phyloP scores from a whole-genome alignment of 2,888 invertebrate species.

The Rapana venosa region DNA sequence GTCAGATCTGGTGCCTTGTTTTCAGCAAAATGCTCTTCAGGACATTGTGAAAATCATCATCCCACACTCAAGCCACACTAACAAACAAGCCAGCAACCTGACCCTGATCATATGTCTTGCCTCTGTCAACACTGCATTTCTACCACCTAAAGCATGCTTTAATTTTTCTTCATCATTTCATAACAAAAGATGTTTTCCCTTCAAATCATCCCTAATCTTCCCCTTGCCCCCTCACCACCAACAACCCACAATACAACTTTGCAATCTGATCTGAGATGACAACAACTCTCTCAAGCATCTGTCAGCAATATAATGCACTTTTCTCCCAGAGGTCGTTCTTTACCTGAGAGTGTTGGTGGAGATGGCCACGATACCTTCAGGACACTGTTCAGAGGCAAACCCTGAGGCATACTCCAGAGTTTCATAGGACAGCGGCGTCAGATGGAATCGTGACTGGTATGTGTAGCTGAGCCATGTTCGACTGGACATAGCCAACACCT shows the following conservation, averaged over 20 bases:
- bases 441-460: conserved; percentile 93
- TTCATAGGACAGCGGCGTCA: conserved; percentile 97
- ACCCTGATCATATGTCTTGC: neutral
- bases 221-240: neutral
- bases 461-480: conserved; percentile 99
- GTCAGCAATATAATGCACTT: neutral
- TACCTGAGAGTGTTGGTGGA: conserved; percentile 94
- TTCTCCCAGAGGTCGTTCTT: neutral
- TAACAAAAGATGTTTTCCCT: neutral
- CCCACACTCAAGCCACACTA: neutral
- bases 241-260: neutral
- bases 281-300: too few species aligned
- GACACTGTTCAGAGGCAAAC: conserved; percentile 96
- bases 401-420: conserved; percentile 98
- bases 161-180: neutral
- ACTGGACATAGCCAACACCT: conserved; percentile 96
- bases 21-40: neutral
- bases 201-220: neutral
- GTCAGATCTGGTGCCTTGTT: conserved; percentile 40
- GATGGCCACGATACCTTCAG: conserved; percentile 99
- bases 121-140: neutral
- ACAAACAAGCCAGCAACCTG: too few species aligned
- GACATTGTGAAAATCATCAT: neutral
- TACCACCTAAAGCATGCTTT: too few species aligned
- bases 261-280: neutral